Evolutionary conservation across 2,888 invertebrate genomes (phyloP).

Genomic region (Orchesella flavescens): DNA sequence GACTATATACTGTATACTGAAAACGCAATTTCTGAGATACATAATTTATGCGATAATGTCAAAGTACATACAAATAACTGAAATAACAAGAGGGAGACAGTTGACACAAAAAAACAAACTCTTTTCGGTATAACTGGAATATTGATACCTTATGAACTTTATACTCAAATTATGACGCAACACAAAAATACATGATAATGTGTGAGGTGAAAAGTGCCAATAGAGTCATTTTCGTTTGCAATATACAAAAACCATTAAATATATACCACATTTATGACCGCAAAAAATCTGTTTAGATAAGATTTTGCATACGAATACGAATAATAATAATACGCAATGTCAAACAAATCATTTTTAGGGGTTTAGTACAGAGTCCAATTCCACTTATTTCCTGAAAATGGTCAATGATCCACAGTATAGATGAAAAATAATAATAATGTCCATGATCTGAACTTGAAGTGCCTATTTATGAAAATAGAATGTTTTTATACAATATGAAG

Average conservation of each 20-base stretch:
- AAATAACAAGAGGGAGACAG: background rate
- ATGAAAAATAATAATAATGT: background rate
- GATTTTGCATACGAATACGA: background rate
- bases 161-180: conserved; percentile 25
- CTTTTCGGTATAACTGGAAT: too few species aligned
- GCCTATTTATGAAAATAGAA: conserved; percentile 35
- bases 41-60: conserved; percentile 14
- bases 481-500: conserved; percentile 3
- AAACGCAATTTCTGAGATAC: background rate
- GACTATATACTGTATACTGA: conserved; percentile 3
- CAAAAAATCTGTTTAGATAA: conserved; percentile 9
- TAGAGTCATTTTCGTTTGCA: conserved; percentile 52
- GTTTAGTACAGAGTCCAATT: conserved; percentile 1
- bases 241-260: conserved; percentile 8
- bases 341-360: conserved; percentile 18
- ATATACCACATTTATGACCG: conserved; percentile 14
- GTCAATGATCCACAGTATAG: background rate
- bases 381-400: background rate
- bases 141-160: too few species aligned
- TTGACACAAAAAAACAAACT: too few species aligned
- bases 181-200: conserved; percentile 5
- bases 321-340: background rate
- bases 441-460: conserved; percentile 20
- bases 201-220: conserved; percentile 23
- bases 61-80: background rate